phyloP scores from a whole-genome alignment of 2,888 invertebrate species.

The Lycia hirtaria region DNA sequence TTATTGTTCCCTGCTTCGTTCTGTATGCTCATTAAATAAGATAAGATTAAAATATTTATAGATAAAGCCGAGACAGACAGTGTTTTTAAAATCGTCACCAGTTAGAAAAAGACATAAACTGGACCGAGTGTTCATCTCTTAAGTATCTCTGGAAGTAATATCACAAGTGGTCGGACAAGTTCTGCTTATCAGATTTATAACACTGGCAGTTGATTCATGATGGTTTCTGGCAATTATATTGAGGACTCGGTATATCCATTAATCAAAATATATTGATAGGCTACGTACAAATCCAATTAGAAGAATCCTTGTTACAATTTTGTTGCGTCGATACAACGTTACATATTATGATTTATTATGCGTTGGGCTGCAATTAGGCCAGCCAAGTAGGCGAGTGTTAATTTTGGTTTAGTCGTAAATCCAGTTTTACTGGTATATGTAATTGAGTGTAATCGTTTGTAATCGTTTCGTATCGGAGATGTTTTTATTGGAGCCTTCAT shows the following conservation, averaged over 20 bases:
- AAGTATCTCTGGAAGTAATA: slow-evolving; percentile 40
- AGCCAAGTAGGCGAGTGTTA: slow-evolving; percentile 67
- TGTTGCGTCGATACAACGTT: slow-evolving; percentile 61
- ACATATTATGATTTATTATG: slow-evolving; percentile 78
- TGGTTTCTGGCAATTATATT: slow-evolving; percentile 78
- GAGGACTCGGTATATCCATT: slow-evolving; percentile 66
- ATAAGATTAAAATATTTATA: slow-evolving; percentile 64
- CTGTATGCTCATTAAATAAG: slow-evolving; percentile 56
- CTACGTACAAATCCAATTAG: slow-evolving; percentile 82
- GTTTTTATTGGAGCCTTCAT: slow-evolving; percentile 59
- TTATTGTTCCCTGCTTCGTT: slow-evolving; percentile 51
- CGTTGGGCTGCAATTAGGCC: slow-evolving; percentile 68
- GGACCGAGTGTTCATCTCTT: slow-evolving; percentile 22
- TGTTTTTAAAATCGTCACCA: slow-evolving; percentile 25
- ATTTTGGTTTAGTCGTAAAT: slow-evolving; percentile 77
- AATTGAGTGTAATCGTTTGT: slow-evolving; percentile 69
- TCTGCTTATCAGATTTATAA: slow-evolving; percentile 79
- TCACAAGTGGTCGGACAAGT: slow-evolving; percentile 61
- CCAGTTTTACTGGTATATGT: slow-evolving; percentile 66
- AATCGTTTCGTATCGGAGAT: slow-evolving; percentile 60
- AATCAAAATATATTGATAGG: slow-evolving; percentile 83
- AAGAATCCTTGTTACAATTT: slow-evolving; percentile 77
- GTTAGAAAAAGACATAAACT: slow-evolving; percentile 27
- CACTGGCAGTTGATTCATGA: slow-evolving; percentile 80
- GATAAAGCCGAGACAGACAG: slow-evolving; percentile 42